These are phyloP conservation scores for Oceanodroma tethys DNA, from an alignment of 2,113 vertebrate species.

Conservation along the genomic window DNA sequence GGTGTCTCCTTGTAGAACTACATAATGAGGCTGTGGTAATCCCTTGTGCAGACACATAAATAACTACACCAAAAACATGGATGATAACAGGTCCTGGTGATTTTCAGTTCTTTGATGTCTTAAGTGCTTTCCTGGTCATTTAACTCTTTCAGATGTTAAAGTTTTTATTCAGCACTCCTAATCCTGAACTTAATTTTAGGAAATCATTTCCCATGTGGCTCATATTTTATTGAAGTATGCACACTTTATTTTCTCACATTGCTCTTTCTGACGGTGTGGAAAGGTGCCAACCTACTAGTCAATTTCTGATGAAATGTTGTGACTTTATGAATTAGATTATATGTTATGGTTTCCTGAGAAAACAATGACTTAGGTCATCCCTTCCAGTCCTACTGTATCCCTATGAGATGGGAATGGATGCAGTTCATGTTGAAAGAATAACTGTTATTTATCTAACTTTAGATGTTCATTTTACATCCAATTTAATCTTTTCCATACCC, in stretches of 20 bases:
- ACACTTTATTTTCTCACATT: neutral
- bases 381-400: neutral
- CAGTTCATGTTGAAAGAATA: neutral
- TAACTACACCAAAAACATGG: neutral
- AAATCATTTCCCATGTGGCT: neutral
- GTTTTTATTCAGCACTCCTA: neutral
- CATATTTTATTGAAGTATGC: neutral
- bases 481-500: neutral
- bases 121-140: neutral
- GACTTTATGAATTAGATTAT: neutral
- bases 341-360: neutral
- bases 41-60: neutral
- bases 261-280: neutral
- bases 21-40: accelerated
- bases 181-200: neutral
- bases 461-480: neutral
- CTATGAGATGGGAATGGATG: neutral
- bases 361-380: neutral
- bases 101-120: neutral
- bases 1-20: neutral
- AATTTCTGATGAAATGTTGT: neutral
- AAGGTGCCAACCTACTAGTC: neutral
- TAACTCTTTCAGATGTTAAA: neutral
- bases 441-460: neutral
- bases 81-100: neutral